Base-by-base conservation (phyloP, 2,888 invertebrate genomes). In the Spodoptera exigua region DNA sequence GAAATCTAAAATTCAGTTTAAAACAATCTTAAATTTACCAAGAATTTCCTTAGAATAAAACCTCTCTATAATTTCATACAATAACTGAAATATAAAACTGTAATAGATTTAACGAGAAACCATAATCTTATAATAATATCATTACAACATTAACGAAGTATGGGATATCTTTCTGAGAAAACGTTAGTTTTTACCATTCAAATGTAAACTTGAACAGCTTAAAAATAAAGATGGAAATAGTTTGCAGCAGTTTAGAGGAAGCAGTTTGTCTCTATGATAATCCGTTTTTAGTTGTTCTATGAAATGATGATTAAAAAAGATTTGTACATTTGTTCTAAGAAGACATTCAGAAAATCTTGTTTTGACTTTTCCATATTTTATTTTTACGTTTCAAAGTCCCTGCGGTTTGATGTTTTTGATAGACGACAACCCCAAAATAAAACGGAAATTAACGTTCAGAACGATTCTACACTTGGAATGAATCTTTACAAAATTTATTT, bases 81-180 rank as follows among this genome's bases (percentile, higher is more conserved):
- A 58, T 54, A 44, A 39, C 46, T 51, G 40, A 52, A 67, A 62
- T 37, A 56, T 52, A 59, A 62, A 61, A 69, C 65, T 36, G 35
- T 62, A 56, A 70, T 49, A 63, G 59, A 47, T 64, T 70, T 72
- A 44, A 74, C 64, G 21, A 57, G 77, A 77, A 77, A 56, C 58
- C 39, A 70, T 74, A 61, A 74, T 74, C 63, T 54, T 60, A 47
- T 76, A 57, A 47, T 76, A 57, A 67, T 62, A 66, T 61, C 52
- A 52, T 60, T 56, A 63, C 65, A 64, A 61, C 53, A 64, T 74
- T 60, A 64, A 43, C 59, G 49, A 17, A 49, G 18, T 58, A 27
- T 35, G 32, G 10, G 16, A 45, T 13, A 60, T 40, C 13, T 61
- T 76, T 75, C 77, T 47, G 5, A 37, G 75, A 74, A 76, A 45